phyloP scores from a whole-genome alignment of 2,113 vertebrate species.

The Colaptes auratus region DNA sequence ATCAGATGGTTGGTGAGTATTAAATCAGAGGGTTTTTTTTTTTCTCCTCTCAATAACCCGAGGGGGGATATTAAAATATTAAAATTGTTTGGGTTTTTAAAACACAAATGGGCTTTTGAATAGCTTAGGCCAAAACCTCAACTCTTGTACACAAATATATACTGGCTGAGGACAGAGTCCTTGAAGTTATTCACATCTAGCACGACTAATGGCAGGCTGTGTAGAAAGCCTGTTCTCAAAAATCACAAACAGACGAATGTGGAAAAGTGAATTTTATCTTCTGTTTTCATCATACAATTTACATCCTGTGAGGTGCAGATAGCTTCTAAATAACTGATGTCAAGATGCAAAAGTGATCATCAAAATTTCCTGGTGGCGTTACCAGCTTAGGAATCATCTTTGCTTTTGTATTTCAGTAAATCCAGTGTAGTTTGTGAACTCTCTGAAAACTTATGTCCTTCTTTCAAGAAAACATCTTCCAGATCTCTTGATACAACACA shows the following conservation, averaged over 20 bases:
- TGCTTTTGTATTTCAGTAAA: background rate
- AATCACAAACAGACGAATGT: background rate
- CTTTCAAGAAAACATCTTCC: background rate
- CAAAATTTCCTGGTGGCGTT: background rate
- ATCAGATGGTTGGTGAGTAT: slow-evolving; percentile 65
- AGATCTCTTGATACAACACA: background rate
- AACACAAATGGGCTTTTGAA: slow-evolving; percentile 60
- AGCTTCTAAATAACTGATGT: background rate
- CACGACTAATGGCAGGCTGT: slow-evolving; percentile 10
- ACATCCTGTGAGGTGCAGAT: background rate
- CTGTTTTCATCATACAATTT: background rate
- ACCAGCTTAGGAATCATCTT: background rate
- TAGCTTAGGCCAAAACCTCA: slow-evolving; percentile 23
- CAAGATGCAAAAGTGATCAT: background rate
- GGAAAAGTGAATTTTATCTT: background rate
- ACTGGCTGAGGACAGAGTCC: background rate
- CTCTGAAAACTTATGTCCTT: background rate
- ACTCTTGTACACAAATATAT: background rate
- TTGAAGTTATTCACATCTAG: slow-evolving; percentile 40
- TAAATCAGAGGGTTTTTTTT: slow-evolving; percentile 54
- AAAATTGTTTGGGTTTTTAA: slow-evolving; percentile 61
- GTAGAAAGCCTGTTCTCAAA: background rate
- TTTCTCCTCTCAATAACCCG: slow-evolving; percentile 7
- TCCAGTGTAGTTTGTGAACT: background rate
- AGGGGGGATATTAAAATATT: slow-evolving; percentile 64